phyloP scores from a whole-genome alignment of 2,797 vertebrate species.

The Balearica regulorum region DNA sequence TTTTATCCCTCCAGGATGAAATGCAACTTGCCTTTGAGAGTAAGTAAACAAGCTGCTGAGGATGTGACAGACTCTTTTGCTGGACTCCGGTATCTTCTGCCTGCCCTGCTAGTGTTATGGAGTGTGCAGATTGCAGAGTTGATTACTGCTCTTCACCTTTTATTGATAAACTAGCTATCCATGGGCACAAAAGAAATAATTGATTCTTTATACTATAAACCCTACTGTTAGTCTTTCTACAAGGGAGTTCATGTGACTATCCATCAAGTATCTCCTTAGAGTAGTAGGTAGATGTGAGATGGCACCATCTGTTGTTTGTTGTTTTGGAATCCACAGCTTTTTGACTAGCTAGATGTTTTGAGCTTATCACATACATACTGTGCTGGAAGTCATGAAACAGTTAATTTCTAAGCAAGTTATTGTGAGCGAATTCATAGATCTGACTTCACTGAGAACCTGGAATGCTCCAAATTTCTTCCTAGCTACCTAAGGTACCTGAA shows the following conservation, averaged over 20 bases:
- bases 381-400: neutral
- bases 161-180: neutral
- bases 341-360: neutral
- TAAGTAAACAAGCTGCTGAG: neutral
- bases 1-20: neutral
- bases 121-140: neutral
- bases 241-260: neutral
- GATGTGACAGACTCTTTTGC: neutral
- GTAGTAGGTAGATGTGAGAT: constrained; percentile 4
- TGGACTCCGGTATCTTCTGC: neutral
- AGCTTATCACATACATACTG: neutral
- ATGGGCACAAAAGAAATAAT: neutral
- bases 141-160: neutral
- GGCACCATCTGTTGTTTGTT: constrained; percentile 37
- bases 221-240: neutral
- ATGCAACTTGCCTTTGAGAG: neutral
- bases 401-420: neutral
- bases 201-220: neutral
- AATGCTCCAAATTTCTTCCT: neutral
- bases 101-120: neutral
- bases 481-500: neutral
- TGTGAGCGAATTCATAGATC: neutral
- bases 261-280: neutral
- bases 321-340: neutral
- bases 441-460: neutral